Conservation (phyloP, 2,888 invertebrate genomes). For the Lamellibrachia columna region DNA sequence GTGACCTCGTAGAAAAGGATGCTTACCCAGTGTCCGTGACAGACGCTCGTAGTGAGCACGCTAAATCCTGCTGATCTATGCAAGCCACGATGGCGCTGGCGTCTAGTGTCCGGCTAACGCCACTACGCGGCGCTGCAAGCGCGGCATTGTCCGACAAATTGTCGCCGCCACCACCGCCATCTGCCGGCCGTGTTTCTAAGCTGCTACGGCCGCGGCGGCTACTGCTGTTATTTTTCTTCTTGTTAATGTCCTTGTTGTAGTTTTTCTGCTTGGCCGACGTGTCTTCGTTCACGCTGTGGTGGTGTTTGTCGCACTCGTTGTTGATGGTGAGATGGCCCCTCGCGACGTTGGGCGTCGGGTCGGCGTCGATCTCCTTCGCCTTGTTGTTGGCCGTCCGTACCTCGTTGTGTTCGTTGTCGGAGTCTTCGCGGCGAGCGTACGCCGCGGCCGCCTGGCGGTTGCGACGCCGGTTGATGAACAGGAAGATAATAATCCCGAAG, state of each 20-base stretch:
- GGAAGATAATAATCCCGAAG: slow-evolving; percentile 20
- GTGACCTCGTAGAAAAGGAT: background rate
- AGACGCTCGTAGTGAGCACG: background rate
- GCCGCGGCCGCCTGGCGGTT: background rate
- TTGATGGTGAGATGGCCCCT: background rate
- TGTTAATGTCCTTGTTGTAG: background rate
- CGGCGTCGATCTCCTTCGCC: background rate
- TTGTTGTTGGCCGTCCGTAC: slow-evolving; percentile 70
- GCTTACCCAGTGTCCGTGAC: background rate
- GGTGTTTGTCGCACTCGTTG: slow-evolving; percentile 12
- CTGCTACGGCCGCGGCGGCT: background rate
- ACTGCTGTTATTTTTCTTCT: background rate
- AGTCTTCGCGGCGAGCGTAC: background rate
- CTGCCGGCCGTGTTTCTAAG: background rate
- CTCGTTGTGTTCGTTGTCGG: slow-evolving; percentile 88
- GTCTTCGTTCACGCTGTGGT: background rate
- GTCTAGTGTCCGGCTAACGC: slow-evolving; percentile 12
- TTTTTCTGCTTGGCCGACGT: background rate
- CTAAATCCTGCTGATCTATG: background rate
- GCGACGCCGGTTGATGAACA: background rate
- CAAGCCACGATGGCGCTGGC: background rate
- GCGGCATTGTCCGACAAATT: slow-evolving; percentile 12
- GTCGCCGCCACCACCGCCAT: background rate
- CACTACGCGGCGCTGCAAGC: slow-evolving; percentile 16
- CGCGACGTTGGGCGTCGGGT: background rate